Evolutionary conservation across 2,113 vertebrate genomes (phyloP), one percentile per base, ranked within the genome.

Genomic region (Gila orcuttii): DNA sequence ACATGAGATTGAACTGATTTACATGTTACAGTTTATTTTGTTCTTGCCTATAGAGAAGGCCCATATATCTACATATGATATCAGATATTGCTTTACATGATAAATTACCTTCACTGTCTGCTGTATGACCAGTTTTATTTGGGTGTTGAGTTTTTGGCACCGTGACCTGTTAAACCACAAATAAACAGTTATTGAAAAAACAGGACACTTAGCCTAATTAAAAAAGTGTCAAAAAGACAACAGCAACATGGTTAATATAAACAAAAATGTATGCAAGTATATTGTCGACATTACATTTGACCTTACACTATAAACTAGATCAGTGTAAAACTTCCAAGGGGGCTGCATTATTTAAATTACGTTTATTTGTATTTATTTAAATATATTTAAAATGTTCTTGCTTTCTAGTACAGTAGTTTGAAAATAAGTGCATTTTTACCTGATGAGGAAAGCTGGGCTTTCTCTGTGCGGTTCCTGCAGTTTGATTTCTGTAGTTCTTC

Each of bases 391-490:
- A 5, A 42, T 17, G 13, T 5, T 52, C 50, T 69, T 69, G 17
- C 3, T 69, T 69, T 33, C 64, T 36, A 33, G 28, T 1, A 17
- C 28, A 33, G 31, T 68, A 68, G 8, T 33, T 15, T 73, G 45
- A 88, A 71, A 55, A 84, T 62, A 82, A 21, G 79, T 95, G 76
- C n/a, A 83, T 74, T 79, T 12, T 81, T 95, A 98, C 97, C 95
- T 95, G 94, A 89, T 86, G 71, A 55, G 84, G 86, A 52, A 92
- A 87, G 88, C 52, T 84, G 82, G 91, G 73, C n/a, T 91, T 95
- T 91, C 88, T 86, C 89, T 85, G 90, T 86, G 78, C 85, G 83
- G 90, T 93, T 80, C 85, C 74, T 45, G 91, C 33, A 52, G 74
- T 89, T 90, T 92, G 93, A 52, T 11, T 79, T 88, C 91, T 94